Conservation (phyloP, 2,888 invertebrate species). For the Megalurothrips usitatus region DNA sequence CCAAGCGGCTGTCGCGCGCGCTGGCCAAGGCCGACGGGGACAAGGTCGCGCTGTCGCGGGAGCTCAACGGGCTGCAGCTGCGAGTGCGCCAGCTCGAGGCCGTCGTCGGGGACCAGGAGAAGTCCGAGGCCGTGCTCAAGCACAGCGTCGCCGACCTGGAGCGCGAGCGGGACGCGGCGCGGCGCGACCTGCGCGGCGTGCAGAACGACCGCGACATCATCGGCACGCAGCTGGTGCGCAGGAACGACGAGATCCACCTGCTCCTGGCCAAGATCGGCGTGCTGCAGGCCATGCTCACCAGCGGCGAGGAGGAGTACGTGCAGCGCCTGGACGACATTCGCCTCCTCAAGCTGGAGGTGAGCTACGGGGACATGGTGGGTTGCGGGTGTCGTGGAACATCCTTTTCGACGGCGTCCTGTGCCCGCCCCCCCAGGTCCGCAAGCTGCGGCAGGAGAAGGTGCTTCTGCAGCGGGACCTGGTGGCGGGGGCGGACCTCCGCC, state of each 20-base stretch:
- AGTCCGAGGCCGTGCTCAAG: neutral
- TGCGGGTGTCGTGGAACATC: neutral
- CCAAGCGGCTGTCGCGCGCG: neutral
- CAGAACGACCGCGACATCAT: slow-evolving; percentile 70
- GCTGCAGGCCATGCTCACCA: slow-evolving; percentile 69
- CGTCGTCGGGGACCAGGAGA: neutral
- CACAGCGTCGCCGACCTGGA: neutral
- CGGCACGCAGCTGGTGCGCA: slow-evolving; percentile 74
- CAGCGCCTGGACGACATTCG: slow-evolving; percentile 77
- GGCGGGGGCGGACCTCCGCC: slow-evolving; percentile 72
- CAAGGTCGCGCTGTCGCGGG: neutral
- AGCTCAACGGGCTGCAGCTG: neutral
- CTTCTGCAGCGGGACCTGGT: slow-evolving; percentile 64
- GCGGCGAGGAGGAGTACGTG: slow-evolving; percentile 70
- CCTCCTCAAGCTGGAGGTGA: slow-evolving; percentile 74
- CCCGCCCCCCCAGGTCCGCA: neutral
- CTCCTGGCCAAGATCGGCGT: slow-evolving; percentile 75
- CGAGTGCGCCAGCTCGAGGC: neutral
- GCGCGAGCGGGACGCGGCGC: neutral
- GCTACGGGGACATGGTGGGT: slow-evolving; percentile 41
- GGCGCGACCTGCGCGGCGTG: neutral
- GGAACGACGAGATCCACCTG: slow-evolving; percentile 75
- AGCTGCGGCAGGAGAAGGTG: slow-evolving; percentile 48
- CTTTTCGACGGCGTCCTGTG: neutral
- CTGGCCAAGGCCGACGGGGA: neutral